Percentiles rank a stretch among this genome's conserved stretches.
phyloP scores from a whole-genome alignment of 92 coral and sea anemone species.

The Heteractis magnifica region DNA sequence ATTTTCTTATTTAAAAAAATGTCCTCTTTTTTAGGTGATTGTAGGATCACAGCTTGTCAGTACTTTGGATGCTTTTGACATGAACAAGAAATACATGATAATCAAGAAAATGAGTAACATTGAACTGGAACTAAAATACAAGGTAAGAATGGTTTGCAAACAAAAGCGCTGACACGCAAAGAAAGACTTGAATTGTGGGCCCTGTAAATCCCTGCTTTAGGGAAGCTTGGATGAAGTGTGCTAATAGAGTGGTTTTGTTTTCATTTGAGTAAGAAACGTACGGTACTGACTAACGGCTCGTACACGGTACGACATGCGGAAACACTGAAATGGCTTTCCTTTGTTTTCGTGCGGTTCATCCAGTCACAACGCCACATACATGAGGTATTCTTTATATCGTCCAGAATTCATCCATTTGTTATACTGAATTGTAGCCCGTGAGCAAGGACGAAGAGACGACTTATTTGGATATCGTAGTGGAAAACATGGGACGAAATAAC shows the following conservation, averaged over 20 bases:
- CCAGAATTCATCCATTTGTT: not conserved
- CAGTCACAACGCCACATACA: too few relatives aligned
- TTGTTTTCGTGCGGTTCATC: too few relatives aligned
- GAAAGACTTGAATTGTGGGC: too few relatives aligned
- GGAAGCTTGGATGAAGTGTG: too few relatives aligned
- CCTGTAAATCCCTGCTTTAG: too few relatives aligned
- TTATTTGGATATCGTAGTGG: conserved; percentile 75
- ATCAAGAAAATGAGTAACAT: conserved; percentile 9
- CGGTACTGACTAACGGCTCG: too few relatives aligned
- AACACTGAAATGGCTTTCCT: too few relatives aligned
- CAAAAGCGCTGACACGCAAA: too few relatives aligned
- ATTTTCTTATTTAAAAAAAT: not conserved
- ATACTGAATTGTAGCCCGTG: not conserved
- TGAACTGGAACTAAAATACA: conserved; percentile 29
- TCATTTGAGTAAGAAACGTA: too few relatives aligned
- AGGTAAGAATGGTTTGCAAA: conserved; percentile 7
- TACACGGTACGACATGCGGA: too few relatives aligned
- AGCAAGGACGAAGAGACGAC: conserved; percentile 11
- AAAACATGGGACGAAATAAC: conserved; percentile 87
- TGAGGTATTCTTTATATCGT: too few relatives aligned
- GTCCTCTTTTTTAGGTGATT: conserved; percentile 9
- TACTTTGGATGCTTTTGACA: conserved; percentile 21
- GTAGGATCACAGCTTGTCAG: conserved; percentile 32
- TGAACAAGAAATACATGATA: not conserved
- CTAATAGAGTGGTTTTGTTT: too few relatives aligned